These are phyloP conservation scores for Microctonus aethiopoides DNA, from an alignment of 2,888 invertebrate genomes.

Conservation along the genomic window DNA sequence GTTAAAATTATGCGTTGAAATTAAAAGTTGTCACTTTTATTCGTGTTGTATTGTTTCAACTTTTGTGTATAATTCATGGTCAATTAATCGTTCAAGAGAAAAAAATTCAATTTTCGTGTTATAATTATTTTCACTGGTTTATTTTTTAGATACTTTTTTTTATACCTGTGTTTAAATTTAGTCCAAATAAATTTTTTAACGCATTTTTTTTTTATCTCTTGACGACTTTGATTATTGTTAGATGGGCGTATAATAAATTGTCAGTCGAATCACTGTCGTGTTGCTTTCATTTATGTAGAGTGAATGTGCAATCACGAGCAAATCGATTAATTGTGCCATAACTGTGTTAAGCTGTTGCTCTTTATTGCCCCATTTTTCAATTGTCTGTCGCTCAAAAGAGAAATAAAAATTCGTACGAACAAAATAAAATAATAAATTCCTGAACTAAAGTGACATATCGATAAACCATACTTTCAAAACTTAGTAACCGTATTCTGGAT, in stretches of 20 bases:
- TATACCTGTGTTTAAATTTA: not conserved
- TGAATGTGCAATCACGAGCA: constrained; percentile 34
- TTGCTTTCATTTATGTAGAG: constrained; percentile 38
- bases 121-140: not conserved
- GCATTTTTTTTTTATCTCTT: constrained; percentile 25
- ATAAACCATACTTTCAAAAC: constrained; percentile 28
- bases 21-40: constrained; percentile 10
- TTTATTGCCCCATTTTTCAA: constrained; percentile 2
- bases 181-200: not conserved
- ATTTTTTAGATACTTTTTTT: not conserved
- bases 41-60: constrained; percentile 22
- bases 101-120: constrained; percentile 18
- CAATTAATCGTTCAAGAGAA: not conserved
- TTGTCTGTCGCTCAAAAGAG: not conserved
- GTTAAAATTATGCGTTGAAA: not conserved
- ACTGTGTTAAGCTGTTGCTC: constrained; percentile 29
- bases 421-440: constrained; percentile 30
- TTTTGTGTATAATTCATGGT: not conserved
- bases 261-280: constrained; percentile 41
- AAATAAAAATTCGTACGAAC: constrained; percentile 39
- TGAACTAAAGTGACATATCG: constrained; percentile 54
- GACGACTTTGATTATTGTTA: not conserved
- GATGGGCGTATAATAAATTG: constrained; percentile 34
- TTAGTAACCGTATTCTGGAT: not conserved
- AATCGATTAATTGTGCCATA: constrained; percentile 56